Base-by-base conservation (phyloP, 37 sponge, comb jelly and placozoan genomes). In the Trichoplax adhaerens region DNA sequence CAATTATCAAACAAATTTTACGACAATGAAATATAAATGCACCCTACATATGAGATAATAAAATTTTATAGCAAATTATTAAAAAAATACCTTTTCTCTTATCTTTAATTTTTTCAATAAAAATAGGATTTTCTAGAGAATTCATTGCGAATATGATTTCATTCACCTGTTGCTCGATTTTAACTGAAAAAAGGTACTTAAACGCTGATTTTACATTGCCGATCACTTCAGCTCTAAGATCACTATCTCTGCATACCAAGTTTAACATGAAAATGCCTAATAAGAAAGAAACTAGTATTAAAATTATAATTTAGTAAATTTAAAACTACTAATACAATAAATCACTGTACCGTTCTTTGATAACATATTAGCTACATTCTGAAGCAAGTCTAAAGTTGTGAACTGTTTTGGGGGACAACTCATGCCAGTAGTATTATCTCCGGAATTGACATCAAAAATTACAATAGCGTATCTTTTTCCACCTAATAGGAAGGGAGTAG, bases 371-470 rank as follows among this genome's bases (percentile, higher is more conserved):
- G 59, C 71, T n/a, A 76, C 58, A 51, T 55, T 56, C 46, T 54
- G 4, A 50, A 90, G 71, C 0, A 90, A 72, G 3, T 74, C 66
- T 48, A 58, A 8, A 5, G 71, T 66, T 3, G 78, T 54, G 66
- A 86, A 90, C 55, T 80, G 47, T 46, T 54, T 68, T 1, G 91
- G 84, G 54, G 91, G 91, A 52, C 82, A 55, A 54, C 77, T 81
- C 72, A 90, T 54, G 4, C 84, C 87, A 55, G 47, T 52, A 0
- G 6, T 53, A 3, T 29, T 3, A 55, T 86, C 84, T 56, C 81
- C 86, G 64, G 72, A 78, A 72, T 90, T 84, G 53, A 90, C 84
- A 72, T 90, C 91, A 52, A 86, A 50, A 4, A 83, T 71, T 2
- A 90, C 66, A 10, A 80, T 81, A 74, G 80, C 77, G 55, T 76